Percentiles rank a stretch among this genome's conserved stretches.
Evolutionary conservation across 2,797 vertebrate genomes (phyloP).

Genomic region (Sebastes matsubarae): DNA sequence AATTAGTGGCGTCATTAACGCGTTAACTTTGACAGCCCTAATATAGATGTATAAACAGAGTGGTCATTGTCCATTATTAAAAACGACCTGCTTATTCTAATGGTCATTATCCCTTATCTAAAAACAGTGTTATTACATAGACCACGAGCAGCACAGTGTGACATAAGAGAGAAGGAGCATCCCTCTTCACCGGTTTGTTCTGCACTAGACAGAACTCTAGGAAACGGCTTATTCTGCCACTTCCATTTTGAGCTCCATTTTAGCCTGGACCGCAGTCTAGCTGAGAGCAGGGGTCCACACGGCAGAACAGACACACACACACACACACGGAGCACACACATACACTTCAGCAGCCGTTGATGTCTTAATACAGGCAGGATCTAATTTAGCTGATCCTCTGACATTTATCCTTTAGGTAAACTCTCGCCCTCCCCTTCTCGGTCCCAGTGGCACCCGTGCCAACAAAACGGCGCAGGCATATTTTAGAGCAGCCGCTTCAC

Average conservation of each 20-base stretch:
- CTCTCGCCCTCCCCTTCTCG: slow-evolving; percentile 57
- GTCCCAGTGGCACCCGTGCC: slow-evolving; percentile 60
- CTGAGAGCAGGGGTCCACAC: slow-evolving; percentile 60
- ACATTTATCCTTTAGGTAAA: slow-evolving; percentile 86
- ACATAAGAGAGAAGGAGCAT: slow-evolving; percentile 20
- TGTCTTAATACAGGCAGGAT: slow-evolving; percentile 80
- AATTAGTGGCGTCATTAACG: too few relatives aligned
- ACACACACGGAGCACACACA: slow-evolving; percentile 5
- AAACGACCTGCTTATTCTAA: neutral
- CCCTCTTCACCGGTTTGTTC: slow-evolving; percentile 64
- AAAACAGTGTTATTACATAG: neutral
- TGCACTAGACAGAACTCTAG: slow-evolving; percentile 65
- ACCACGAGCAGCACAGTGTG: slow-evolving; percentile 16
- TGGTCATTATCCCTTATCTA: neutral
- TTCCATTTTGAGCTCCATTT: slow-evolving; percentile 70
- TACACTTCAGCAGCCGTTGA: slow-evolving; percentile 69
- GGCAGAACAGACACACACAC: slow-evolving; percentile 20
- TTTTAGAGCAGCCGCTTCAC: slow-evolving; percentile 66
- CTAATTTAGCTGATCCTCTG: slow-evolving; percentile 81
- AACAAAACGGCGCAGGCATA: slow-evolving; percentile 61
- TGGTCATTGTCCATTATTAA: too few relatives aligned
- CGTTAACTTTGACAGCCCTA: too few relatives aligned
- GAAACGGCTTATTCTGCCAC: slow-evolving; percentile 69
- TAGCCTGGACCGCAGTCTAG: slow-evolving; percentile 61
- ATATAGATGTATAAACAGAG: too few relatives aligned